These are phyloP conservation scores for Orthonevra nobilis DNA, from an alignment of 2,888 invertebrate genomes.

Conservation along the genomic window DNA sequence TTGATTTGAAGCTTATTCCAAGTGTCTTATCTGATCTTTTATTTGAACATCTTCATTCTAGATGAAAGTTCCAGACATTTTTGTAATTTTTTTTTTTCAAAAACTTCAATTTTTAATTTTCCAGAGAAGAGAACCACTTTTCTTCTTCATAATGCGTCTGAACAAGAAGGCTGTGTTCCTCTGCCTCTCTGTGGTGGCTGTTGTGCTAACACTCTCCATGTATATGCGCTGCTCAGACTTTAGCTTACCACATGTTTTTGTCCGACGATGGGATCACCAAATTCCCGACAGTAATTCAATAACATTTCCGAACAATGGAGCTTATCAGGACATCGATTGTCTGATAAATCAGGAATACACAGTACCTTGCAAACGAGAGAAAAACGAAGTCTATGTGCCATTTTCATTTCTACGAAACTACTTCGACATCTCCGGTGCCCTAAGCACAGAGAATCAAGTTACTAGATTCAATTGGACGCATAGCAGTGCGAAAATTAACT, in stretches of 20 bases:
- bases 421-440: constrained; percentile 95
- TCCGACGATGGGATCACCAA: constrained; percentile 76
- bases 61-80: no score
- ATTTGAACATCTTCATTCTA: no score
- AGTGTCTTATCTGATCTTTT: no score
- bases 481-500: constrained; percentile 94
- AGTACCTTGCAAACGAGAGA: constrained; percentile 88
- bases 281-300: constrained; percentile 70
- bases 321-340: constrained; percentile 88
- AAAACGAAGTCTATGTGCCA: constrained; percentile 94
- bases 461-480: constrained; percentile 97
- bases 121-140: constrained; percentile 78
- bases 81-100: no score
- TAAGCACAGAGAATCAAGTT: constrained; percentile 80
- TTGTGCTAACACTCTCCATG: constrained; percentile 86
- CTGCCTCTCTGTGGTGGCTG: constrained; percentile 83
- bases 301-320: constrained; percentile 56
- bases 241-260: constrained; percentile 76
- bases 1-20: no score
- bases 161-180: constrained; percentile 88
- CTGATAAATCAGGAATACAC: constrained; percentile 93
- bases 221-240: constrained; percentile 89
- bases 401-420: constrained; percentile 96
- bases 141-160: constrained; percentile 87
- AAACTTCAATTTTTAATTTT: no score